Evolutionary conservation across 1,140 invertebrate species (phyloP).

Genomic region (Drosophila nikananu): DNA sequence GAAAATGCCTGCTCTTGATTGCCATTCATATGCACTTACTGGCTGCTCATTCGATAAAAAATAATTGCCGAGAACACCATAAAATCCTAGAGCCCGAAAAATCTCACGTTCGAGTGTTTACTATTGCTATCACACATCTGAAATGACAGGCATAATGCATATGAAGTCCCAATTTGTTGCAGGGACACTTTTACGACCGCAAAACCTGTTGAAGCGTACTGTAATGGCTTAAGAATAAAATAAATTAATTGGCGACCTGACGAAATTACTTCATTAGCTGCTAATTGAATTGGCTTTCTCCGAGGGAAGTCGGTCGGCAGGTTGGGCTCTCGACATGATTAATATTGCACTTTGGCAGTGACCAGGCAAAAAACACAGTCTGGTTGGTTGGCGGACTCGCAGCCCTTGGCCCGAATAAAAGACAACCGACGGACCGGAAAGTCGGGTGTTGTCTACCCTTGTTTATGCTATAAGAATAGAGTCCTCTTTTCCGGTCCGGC

Average conservation of each 20-base stretch:
- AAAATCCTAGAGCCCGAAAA: constrained; percentile 40
- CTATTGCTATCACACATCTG: constrained; percentile 44
- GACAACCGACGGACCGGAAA: constrained; percentile 21
- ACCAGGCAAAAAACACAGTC: constrained; percentile 15
- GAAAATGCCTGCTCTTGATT: constrained; percentile 8
- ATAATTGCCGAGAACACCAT: constrained; percentile 54
- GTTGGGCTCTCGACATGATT: constrained; percentile 32
- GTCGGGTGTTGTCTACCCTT: constrained; percentile 22
- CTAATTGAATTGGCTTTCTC: constrained; percentile 63
- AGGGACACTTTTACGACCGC: constrained; percentile 50
- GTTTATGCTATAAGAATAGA: constrained; percentile 68
- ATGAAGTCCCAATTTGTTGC: constrained; percentile 40
- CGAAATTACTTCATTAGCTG: constrained; percentile 66
- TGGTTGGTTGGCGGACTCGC: background rate
- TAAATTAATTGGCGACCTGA: constrained; percentile 49
- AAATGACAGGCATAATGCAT: constrained; percentile 35
- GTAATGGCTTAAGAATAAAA: constrained; percentile 43
- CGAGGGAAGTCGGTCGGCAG: background rate
- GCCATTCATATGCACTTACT: constrained; percentile 27
- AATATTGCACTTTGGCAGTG: constrained; percentile 47
- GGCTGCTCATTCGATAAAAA: constrained; percentile 52
- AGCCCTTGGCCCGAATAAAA: constrained; percentile 1
- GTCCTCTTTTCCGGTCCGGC: constrained; percentile 26
- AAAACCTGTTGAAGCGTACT: constrained; percentile 64
- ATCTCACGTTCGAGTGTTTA: constrained; percentile 40